Conservation (phyloP, 1,140 invertebrate genomes). For the Dreissena polymorpha region DNA sequence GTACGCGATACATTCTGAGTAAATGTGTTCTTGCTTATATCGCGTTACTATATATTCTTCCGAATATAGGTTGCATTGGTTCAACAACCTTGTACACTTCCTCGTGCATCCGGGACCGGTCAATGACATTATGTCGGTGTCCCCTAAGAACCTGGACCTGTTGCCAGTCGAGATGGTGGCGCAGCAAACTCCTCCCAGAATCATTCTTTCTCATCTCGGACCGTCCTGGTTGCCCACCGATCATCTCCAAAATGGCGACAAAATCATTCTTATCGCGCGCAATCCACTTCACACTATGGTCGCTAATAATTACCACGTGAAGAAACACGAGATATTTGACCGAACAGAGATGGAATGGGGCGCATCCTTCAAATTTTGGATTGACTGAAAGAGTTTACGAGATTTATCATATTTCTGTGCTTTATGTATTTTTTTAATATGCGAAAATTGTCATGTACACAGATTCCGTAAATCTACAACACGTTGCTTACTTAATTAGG, state of each 20-base stretch:
- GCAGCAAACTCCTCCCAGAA: neutral
- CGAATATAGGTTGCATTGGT: slow-evolving; percentile 25
- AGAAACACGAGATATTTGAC: slow-evolving; percentile 21
- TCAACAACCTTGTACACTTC: slow-evolving; percentile 34
- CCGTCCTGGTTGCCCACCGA: slow-evolving; percentile 22
- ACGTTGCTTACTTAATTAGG: too few relatives aligned
- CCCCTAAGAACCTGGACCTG: slow-evolving; percentile 10
- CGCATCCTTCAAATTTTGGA: slow-evolving; percentile 31
- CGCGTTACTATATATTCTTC: too few relatives aligned
- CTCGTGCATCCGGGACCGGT: slow-evolving; percentile 26
- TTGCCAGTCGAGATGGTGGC: slow-evolving; percentile 22
- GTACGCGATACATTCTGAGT: too few relatives aligned
- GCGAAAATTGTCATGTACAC: too few relatives aligned
- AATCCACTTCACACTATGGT: slow-evolving; percentile 39
- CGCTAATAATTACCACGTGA: slow-evolving; percentile 26
- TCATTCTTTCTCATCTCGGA: slow-evolving; percentile 12
- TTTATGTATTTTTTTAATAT: too few relatives aligned
- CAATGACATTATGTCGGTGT: neutral
- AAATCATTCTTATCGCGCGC: slow-evolving; percentile 28
- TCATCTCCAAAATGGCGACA: slow-evolving; percentile 37
- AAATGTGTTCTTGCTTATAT: too few relatives aligned
- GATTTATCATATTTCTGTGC: too few relatives aligned
- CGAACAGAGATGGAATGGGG: slow-evolving; percentile 9
- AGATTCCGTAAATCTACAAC: too few relatives aligned
- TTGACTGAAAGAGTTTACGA: neutral